These are phyloP conservation scores for Festucalex cinctus DNA, from an alignment of 2,113 vertebrate genomes.

Conservation along the genomic window DNA sequence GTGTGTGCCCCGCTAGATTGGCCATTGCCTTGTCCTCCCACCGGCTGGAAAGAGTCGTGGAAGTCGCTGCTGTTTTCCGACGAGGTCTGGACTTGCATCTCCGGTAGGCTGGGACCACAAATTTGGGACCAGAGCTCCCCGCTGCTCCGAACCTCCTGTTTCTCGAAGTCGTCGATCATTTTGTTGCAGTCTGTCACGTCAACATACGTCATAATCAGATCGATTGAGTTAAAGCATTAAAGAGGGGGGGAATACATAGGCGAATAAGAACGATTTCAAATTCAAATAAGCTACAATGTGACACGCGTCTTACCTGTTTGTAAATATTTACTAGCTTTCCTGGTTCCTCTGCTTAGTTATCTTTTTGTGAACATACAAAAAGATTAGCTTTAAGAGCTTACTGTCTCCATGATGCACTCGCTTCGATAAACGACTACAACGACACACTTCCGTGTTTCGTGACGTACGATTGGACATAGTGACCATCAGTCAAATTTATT, in stretches of 20 bases:
- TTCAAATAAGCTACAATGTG: background rate
- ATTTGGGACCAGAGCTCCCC: slow-evolving; percentile 90
- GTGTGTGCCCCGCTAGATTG: slow-evolving; percentile 20
- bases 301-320: slow-evolving; percentile 44
- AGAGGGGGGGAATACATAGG: background rate
- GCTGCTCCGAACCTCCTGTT: slow-evolving; percentile 66
- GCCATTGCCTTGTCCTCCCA: slow-evolving; percentile 27
- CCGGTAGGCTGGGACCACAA: slow-evolving; percentile 78
- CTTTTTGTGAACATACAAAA: slow-evolving; percentile 7
- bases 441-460: slow-evolving; percentile 29
- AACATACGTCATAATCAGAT: slow-evolving; percentile 16
- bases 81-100: slow-evolving; percentile 41
- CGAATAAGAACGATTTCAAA: background rate
- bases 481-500: slow-evolving; percentile 30
- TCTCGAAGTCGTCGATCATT: slow-evolving; percentile 82
- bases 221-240: background rate
- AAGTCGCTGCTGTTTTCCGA: slow-evolving; percentile 69
- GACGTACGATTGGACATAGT: slow-evolving; percentile 41
- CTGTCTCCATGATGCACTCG: slow-evolving; percentile 25
- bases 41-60: slow-evolving; percentile 82
- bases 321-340: background rate
- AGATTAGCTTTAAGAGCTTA: slow-evolving; percentile 22
- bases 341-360: background rate
- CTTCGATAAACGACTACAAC: background rate
- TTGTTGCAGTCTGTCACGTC: slow-evolving; percentile 35